These are phyloP conservation scores for Lanistes nyassanus DNA, from an alignment of 1,140 invertebrate species.

Conservation along the genomic window DNA sequence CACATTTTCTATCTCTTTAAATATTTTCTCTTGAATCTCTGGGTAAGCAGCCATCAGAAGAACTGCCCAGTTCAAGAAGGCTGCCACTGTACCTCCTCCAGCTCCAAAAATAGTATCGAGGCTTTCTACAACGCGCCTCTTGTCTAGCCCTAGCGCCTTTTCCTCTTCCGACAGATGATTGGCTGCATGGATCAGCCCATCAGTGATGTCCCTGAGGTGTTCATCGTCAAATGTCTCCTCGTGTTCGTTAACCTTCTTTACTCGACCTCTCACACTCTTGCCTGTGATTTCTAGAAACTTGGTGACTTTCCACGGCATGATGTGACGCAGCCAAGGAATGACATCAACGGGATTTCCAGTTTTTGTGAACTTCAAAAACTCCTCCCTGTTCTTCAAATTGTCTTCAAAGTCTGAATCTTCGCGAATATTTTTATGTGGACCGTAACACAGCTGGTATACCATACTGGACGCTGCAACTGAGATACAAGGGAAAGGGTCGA, in stretches of 20 bases:
- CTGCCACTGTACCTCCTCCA: slow-evolving; percentile 86
- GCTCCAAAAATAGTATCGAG: slow-evolving; percentile 83
- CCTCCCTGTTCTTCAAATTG: slow-evolving; percentile 23
- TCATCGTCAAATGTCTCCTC: slow-evolving; percentile 10
- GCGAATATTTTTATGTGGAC: slow-evolving; percentile 24
- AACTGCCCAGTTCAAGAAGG: slow-evolving; percentile 86
- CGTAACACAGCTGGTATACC: slow-evolving; percentile 40
- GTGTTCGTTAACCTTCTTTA: slow-evolving; percentile 21
- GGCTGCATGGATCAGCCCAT: slow-evolving; percentile 21
- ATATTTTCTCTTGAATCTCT: slow-evolving; percentile 79
- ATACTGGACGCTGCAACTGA: slow-evolving; percentile 34
- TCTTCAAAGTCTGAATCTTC: slow-evolving; percentile 26
- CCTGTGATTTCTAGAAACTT: slow-evolving; percentile 16
- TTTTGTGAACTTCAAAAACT: slow-evolving; percentile 22
- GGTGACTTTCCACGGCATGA: slow-evolving; percentile 24
- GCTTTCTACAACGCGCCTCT: slow-evolving; percentile 3
- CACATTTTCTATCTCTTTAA: slow-evolving; percentile 82
- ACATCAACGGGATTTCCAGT: slow-evolving; percentile 34
- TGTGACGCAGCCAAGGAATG: slow-evolving; percentile 33
- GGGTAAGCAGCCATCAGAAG: slow-evolving; percentile 81
- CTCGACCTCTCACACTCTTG: not conserved
- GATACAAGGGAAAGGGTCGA: slow-evolving; percentile 30
- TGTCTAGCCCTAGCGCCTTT: slow-evolving; percentile 2
- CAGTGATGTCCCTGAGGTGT: slow-evolving; percentile 27
- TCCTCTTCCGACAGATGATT: slow-evolving; percentile 14